Percentiles rank a stretch among this genome's conserved stretches.
These are phyloP conservation scores for Phrixothrix hirtus DNA, from an alignment of 2,888 invertebrate genomes.

Conservation along the genomic window DNA sequence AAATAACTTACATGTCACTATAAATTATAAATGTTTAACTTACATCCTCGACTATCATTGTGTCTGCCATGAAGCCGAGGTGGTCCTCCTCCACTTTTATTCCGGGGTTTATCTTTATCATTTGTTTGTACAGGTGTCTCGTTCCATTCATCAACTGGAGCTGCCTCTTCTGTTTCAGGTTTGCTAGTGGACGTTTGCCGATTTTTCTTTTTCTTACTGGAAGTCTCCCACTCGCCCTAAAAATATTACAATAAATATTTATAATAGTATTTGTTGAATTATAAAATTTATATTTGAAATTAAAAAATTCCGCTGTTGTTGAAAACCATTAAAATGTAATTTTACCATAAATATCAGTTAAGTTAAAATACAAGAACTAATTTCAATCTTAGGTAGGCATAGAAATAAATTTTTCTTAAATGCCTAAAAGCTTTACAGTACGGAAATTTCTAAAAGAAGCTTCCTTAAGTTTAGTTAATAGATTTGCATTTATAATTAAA, in stretches of 20 bases:
- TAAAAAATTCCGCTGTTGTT: too few relatives aligned
- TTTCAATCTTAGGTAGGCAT: too few relatives aligned
- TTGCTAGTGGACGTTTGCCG: slow-evolving; percentile 62
- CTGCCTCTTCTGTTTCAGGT: slow-evolving; percentile 24
- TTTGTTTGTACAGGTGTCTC: slow-evolving; percentile 36
- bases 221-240: slow-evolving; percentile 84
- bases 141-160: slow-evolving; percentile 49
- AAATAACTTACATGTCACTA: too few relatives aligned
- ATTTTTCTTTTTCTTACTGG: slow-evolving; percentile 84
- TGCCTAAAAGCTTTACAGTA: too few relatives aligned
- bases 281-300: too few relatives aligned
- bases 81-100: slow-evolving; percentile 51
- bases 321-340: too few relatives aligned
- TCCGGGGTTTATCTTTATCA: slow-evolving; percentile 56
- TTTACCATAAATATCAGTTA: too few relatives aligned
- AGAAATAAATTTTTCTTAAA: too few relatives aligned
- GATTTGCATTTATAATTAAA: too few relatives aligned
- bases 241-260: slow-evolving; percentile 29
- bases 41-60: slow-evolving; percentile 52
- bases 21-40: neutral
- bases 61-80: slow-evolving; percentile 60
- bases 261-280: neutral
- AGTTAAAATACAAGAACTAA: too few relatives aligned
- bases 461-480: too few relatives aligned
- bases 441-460: too few relatives aligned